A percentile compares a stretch with the other conserved stretches of the same genome.
Evolutionary conservation across 2,888 invertebrate species (phyloP).

Genomic region (Mesoligia furuncula): DNA sequence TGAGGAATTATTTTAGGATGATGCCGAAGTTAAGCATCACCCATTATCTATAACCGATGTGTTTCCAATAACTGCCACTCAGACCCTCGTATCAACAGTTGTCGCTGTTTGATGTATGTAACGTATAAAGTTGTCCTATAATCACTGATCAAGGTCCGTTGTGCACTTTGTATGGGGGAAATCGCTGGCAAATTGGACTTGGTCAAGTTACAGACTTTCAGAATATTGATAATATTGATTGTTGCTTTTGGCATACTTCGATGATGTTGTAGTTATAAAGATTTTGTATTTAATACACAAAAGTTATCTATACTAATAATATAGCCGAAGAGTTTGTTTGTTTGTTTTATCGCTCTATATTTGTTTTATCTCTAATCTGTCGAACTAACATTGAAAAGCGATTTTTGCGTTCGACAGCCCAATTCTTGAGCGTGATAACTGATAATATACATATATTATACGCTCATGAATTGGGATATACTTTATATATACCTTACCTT

Average conservation of each 20-base stretch:
- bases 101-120: slow-evolving; percentile 53
- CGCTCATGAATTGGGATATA: too few relatives aligned
- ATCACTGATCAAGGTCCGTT: slow-evolving; percentile 46
- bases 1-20: slow-evolving; percentile 62
- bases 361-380: neutral
- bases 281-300: neutral
- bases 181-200: slow-evolving; percentile 55
- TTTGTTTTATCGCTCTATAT: neutral
- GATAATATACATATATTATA: too few relatives aligned
- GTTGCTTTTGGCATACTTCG: slow-evolving; percentile 16
- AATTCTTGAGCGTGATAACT: too few relatives aligned
- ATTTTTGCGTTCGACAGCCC: too few relatives aligned
- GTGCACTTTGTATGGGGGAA: slow-evolving; percentile 40
- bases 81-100: slow-evolving; percentile 39
- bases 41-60: slow-evolving; percentile 48
- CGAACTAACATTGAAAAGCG: neutral
- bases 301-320: neutral
- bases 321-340: neutral
- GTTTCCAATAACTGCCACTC: slow-evolving; percentile 51
- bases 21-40: slow-evolving; percentile 46
- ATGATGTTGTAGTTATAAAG: neutral
- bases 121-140: slow-evolving; percentile 46
- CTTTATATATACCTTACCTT: too few relatives aligned
- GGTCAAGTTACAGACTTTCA: slow-evolving; percentile 20
- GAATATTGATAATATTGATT: slow-evolving; percentile 31